These are phyloP conservation scores for Sycophila sp. DNA, from an alignment of 1,140 invertebrate genomes.

Conservation along the genomic window DNA sequence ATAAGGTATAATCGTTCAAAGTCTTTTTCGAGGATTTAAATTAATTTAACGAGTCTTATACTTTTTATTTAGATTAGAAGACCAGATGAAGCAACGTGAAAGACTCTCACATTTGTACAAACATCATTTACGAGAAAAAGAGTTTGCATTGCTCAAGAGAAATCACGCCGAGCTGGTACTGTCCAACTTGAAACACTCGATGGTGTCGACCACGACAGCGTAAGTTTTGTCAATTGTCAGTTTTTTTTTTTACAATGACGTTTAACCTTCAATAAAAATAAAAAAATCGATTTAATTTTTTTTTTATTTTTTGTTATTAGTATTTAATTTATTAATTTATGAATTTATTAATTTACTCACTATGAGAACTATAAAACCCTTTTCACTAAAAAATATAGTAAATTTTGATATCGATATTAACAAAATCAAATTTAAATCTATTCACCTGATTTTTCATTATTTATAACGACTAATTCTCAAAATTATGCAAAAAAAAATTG, in stretches of 20 bases:
- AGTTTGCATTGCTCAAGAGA: constrained; percentile 65
- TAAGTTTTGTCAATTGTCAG: too few relatives aligned
- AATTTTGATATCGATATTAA: too few relatives aligned
- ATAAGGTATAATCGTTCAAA: constrained; percentile 55
- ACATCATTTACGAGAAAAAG: constrained; percentile 63
- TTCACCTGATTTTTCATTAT: too few relatives aligned
- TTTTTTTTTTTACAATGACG: not conserved
- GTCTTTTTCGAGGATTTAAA: not conserved
- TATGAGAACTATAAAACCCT: too few relatives aligned
- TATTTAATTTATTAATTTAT: too few relatives aligned
- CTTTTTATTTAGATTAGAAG: constrained; percentile 67
- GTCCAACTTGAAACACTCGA: constrained; percentile 68
- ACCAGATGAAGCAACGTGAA: constrained; percentile 67
- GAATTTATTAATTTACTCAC: too few relatives aligned
- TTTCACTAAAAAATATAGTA: too few relatives aligned
- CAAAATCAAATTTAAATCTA: too few relatives aligned
- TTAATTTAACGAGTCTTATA: constrained; percentile 44
- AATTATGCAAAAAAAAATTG: too few relatives aligned
- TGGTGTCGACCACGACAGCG: constrained; percentile 66
- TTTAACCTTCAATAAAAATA: not conserved
- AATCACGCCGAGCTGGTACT: constrained; percentile 69
- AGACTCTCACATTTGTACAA: constrained; percentile 65
- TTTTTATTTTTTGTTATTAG: too few relatives aligned
- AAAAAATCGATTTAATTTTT: not conserved
- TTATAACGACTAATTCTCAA: too few relatives aligned